Evolutionary conservation across 2,888 invertebrate genomes (phyloP).

Genomic region (Syritta pipiens): DNA sequence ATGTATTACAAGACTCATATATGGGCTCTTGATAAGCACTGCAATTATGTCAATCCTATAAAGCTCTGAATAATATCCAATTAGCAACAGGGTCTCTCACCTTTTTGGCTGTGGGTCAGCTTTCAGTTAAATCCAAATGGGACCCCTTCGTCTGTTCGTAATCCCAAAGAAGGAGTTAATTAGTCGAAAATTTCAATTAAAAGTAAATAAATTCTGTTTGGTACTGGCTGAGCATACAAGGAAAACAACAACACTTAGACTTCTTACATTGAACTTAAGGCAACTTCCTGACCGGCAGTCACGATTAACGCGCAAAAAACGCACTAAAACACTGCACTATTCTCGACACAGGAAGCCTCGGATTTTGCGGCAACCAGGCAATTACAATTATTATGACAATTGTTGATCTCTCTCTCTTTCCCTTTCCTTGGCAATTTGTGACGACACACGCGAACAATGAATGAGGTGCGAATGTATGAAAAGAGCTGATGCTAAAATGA

Average conservation of each 20-base stretch:
- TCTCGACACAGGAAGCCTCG: conserved; percentile 49
- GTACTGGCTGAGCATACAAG: background rate
- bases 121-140: conserved; percentile 48
- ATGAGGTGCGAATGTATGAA: conserved; percentile 17
- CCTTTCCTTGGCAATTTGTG: background rate
- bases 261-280: background rate
- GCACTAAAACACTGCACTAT: conserved; percentile 20
- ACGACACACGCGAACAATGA: conserved; percentile 20
- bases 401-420: conserved; percentile 34
- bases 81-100: conserved; percentile 21
- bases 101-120: conserved; percentile 43
- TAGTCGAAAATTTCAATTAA: conserved; percentile 36
- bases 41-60: too few species aligned
- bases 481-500: conserved; percentile 32
- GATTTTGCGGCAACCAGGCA: conserved; percentile 49
- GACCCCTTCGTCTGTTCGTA: conserved; percentile 29
- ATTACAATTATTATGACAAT: conserved; percentile 57
- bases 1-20: too few species aligned
- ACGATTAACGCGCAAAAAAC: background rate
- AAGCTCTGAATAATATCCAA: background rate
- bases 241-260: background rate
- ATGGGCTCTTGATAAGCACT: too few species aligned
- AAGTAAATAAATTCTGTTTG: conserved; percentile 41
- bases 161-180: conserved; percentile 36
- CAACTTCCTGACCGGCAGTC: conserved; percentile 11